Evolutionary conservation across 2,888 invertebrate genomes (phyloP), one percentile per base, ranked within the genome.

Genomic region (Machimus rusticus): DNA sequence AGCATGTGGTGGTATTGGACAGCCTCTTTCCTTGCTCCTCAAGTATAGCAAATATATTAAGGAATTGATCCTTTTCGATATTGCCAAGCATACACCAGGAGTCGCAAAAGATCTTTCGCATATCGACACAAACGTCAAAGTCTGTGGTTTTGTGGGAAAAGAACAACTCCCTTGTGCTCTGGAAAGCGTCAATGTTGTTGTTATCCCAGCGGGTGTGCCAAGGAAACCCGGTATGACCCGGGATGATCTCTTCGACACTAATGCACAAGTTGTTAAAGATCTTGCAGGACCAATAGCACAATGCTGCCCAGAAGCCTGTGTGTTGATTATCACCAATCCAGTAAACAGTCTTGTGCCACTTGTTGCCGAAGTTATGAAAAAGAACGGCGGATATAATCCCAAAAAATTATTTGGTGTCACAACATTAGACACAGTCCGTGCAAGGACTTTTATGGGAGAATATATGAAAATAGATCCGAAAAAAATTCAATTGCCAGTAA

Each of bases 201-300:
- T 99, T 88, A 98, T 99, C 90, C 99, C 99, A 0, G 99, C 99
- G 88, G 99, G 99, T 88, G 98, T 99, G 2, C 99, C 99, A 87
- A 96, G 99, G 90, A 99, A 99, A 93, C 99, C 99, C n/a, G 99
- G 99, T 92, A 99, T 99, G 99, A 98, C 98, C 78, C 95, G 99
- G 90, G 99, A 99, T 93, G 99, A 99, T 93, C 94, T 99, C 86
- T 99, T 99, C 94, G 99, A 99, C 93, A 98, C 98, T 2, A 99
- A 99, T 92, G 99, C 99, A 16, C 96, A 97, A 34, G 99, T 99
- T 90, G 98, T 99, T 5, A 95, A 97, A 78, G 98, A 98, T 93
- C 94, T 99, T 89, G 96, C 96, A 9, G 93, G 94, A 86, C 96
- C 95, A 46, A 94, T 96, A 90, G 97, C 98, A 8, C 94, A 97